Percentiles rank a stretch among this genome's conserved stretches.
These are phyloP conservation scores for Pteruthius melanotis DNA, from an alignment of 2,113 vertebrate genomes.

Conservation along the genomic window DNA sequence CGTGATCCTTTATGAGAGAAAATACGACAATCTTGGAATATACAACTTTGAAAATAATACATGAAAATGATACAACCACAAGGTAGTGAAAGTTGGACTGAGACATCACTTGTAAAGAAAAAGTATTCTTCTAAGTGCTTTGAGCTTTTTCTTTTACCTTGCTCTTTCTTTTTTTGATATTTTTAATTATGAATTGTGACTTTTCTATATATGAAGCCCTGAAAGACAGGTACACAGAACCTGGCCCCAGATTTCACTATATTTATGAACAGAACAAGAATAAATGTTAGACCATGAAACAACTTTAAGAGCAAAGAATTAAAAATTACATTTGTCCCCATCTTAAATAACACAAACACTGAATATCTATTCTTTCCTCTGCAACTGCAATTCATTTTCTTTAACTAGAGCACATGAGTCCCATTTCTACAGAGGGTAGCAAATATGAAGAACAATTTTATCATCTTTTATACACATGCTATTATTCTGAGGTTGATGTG, in stretches of 20 bases:
- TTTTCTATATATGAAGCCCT: neutral
- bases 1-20: neutral
- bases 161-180: neutral
- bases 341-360: neutral
- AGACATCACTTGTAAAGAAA: neutral
- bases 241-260: neutral
- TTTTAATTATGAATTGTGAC: neutral
- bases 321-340: neutral
- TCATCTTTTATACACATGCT: neutral
- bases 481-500: neutral
- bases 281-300: neutral
- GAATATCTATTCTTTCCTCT: neutral
- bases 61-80: neutral
- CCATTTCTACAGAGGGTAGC: neutral
- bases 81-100: neutral
- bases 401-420: neutral
- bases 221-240: neutral
- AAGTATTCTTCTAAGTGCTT: neutral
- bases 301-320: neutral
- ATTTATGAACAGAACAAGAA: neutral
- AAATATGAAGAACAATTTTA: neutral
- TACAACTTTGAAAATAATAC: neutral
- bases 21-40: neutral
- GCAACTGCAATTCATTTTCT: neutral
- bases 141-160: neutral